Evolutionary conservation across 2,888 invertebrate species (phyloP), one percentile per base, ranked within the genome.

Genomic region (Brassicogethes aeneus): DNA sequence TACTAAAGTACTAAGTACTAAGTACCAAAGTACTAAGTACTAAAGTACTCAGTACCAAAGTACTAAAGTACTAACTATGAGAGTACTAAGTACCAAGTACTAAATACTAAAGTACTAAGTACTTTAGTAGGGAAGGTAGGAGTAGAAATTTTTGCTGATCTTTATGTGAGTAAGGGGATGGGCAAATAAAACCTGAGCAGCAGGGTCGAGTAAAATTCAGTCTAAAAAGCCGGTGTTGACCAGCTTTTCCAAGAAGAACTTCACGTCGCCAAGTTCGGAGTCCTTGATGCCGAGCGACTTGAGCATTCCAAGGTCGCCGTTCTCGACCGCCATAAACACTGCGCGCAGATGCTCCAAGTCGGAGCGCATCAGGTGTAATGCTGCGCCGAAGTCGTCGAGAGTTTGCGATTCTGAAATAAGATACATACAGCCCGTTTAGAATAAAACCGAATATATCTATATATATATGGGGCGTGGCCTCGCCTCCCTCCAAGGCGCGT

Each of bases 201-300:
- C 67, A 66, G 66, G 64, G 65, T 66, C 65, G 48, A 54, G 50
- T 57, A 64, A 58, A 55, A 60, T 65, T 85, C 85, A 93, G 76
- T 93, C 92, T 70, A 94, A 82, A 74, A 94, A 94, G 56, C 93
- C 93, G 53, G 93, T 94, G 70, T 91, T 91, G 44, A 93, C 91
- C 60, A 94, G 77, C 70, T 93, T 92, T 74, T 93, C 93, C 60
- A 94, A 77, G 77, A 94, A 94, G 74, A 93, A 93, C 66, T 93
- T 93, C 41, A 94, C 92, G 64, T 94, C 93, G 13, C 92, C 92
- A 49, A 94, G 75, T 65, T 93, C 93, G 0, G 91, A 92, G 68
- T 94, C 93, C 70, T 93, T 92, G 69, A 94, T 93, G 52, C 93
- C 93, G 47, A 94, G 76, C 8, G 91, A 90, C 64, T 92, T 92